Percentiles rank a stretch among this genome's conserved stretches.
phyloP scores from a whole-genome alignment of 2,797 vertebrate genomes.

The Neosalanx taihuensis region DNA sequence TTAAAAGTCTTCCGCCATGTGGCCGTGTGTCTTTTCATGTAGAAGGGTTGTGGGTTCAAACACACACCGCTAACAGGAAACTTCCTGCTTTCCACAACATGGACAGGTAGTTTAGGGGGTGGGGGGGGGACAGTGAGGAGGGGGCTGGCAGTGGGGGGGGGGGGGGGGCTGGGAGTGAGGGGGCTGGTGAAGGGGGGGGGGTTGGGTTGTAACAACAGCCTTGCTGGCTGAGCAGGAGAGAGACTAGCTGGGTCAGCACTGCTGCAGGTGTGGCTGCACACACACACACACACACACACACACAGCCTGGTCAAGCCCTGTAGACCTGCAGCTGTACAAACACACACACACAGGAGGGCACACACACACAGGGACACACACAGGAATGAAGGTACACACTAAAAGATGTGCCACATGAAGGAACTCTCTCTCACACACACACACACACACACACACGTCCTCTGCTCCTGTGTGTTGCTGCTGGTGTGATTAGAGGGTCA shows the following conservation, averaged over 20 bases:
- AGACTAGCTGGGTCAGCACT: conserved; percentile 66
- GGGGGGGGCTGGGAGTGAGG: conserved; percentile 20
- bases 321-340: conserved; percentile 72
- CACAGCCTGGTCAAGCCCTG: conserved; percentile 45
- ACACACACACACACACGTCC: too few species aligned
- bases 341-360: conserved; percentile 42
- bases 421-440: too few species aligned
- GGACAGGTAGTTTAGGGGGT: conserved; percentile 46
- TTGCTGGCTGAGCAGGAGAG: conserved; percentile 56
- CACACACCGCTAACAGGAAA: conserved; percentile 55
- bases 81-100: conserved; percentile 63
- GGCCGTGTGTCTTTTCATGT: conserved; percentile 40
- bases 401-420: background rate
- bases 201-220: conserved; percentile 60
- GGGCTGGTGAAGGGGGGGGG: background rate
- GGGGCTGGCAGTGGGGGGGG: background rate
- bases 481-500: conserved; percentile 25
- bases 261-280: conserved; percentile 69
- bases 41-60: conserved; percentile 28
- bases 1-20: conserved; percentile 55
- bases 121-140: conserved; percentile 17
- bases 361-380: background rate
- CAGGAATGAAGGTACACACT: background rate
- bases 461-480: too few species aligned
- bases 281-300: conserved; percentile 38